Evolutionary conservation across 1,140 invertebrate species (phyloP), one percentile per base, ranked within the genome.

Genomic region (Pollicipes pollicipes): DNA sequence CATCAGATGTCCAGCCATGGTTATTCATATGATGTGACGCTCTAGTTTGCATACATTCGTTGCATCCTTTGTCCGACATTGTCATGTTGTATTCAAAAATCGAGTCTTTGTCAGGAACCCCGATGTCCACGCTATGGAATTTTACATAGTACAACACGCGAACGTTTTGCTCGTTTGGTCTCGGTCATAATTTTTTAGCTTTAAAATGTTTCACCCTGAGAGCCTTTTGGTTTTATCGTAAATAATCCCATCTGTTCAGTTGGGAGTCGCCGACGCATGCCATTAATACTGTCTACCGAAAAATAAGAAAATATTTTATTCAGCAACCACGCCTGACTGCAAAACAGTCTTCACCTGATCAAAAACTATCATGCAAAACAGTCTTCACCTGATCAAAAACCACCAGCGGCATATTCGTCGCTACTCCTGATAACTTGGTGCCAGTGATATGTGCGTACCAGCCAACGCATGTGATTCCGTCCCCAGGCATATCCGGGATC

Each of bases 401-500:
- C 26, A 64, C 6, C 24, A 10, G 63, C n/a, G n/a, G n/a, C n/a
- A 64, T 24, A 24, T 16, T 16, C 10, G 27, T 16, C 6, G 21
- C 63, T 21, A 64, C 6, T 10, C 3, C 4, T 24, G 6, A 27
- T 16, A n/a, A 64, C 24, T 10, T n/a, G 10, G 24, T 64, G 27
- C 8, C 6, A 16, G 63, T 64, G 24, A n/a, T 10, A n/a, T 10
- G 63, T 16, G 63, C 24, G 6, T 10, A 6, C 6, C 6, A 35
- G 35, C 6, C 6, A 4, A 21, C 6, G 3, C 24, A 64, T 64
- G 8, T 64, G 3, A 27, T 16, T 24, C 24, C 28, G 27, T 27
- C 6, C 8, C 2, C n/a, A 66, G 64, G 3, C 28, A 66, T 81
- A 95, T 0, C 90, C 95, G 82, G 93, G 96, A 76, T 92, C 94